Percentiles rank a stretch among this genome's conserved stretches.
Evolutionary conservation across 2,113 vertebrate species (phyloP).

Genomic region (Ondatra zibethicus): DNA sequence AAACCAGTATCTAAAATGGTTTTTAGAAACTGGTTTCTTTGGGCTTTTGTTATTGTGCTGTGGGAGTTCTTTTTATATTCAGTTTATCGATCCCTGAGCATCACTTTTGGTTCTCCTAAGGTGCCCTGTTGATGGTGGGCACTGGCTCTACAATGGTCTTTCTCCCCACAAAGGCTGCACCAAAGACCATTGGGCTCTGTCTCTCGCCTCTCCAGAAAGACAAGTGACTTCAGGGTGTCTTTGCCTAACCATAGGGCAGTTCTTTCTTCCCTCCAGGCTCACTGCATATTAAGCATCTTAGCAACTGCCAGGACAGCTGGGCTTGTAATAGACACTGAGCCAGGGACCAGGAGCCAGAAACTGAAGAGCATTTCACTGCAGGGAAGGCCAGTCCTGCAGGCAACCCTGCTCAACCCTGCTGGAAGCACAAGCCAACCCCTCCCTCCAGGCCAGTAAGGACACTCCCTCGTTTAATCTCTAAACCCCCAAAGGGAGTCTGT

Average conservation of each 20-base stretch:
- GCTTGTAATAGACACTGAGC: not conserved
- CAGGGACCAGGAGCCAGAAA: not conserved
- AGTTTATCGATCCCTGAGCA: not conserved
- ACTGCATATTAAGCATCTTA: not conserved
- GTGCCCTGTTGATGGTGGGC: too few relatives aligned
- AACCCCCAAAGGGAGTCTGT: not conserved
- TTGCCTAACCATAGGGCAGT: not conserved
- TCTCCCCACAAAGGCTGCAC: not conserved
- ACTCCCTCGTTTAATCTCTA: not conserved
- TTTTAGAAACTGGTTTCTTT: not conserved
- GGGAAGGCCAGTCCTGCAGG: not conserved
- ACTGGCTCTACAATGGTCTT: fast-evolving
- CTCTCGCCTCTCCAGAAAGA: not conserved
- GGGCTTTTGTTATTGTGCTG: not conserved
- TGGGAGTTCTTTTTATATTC: not conserved
- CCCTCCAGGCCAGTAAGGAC: not conserved
- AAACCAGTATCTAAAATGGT: not conserved
- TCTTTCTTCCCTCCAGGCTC: not conserved
- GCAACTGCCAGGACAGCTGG: not conserved
- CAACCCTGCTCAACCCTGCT: not conserved
- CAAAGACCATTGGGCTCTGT: not conserved
- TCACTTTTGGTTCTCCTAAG: not conserved
- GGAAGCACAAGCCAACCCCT: not conserved
- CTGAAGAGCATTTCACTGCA: not conserved
- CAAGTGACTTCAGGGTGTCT: not conserved